Evolutionary conservation across 2,797 vertebrate species (phyloP), one percentile per base, ranked within the genome.

Genomic region (Enteromius thamalakanensis): DNA sequence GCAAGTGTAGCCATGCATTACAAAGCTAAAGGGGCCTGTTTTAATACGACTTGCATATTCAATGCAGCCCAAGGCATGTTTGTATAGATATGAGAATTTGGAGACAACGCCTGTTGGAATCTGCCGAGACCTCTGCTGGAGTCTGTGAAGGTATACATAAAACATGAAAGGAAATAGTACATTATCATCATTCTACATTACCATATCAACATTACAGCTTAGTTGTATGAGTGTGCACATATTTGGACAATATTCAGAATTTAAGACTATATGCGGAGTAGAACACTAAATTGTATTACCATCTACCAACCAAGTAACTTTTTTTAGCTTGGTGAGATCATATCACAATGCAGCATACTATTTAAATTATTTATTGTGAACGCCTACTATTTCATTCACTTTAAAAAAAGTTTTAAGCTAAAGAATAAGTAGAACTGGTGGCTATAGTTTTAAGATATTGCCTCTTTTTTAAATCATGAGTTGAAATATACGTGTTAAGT

Each of bases 1-100:
- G 84, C 49, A 21, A 75, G 85, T 60, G 87, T 87, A 88, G 79
- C 71, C 89, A 90, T 85, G 89, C 90, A 90, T 88, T 74, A 85
- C 87, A 84, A 87, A 89, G 86, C 89, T 80, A 72, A 84, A 71
- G 45, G 80, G 74, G 70, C 7, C 75, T 89, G 87, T 88, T 90
- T 89, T 60, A 64, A 88, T 90, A 90, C 89, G 76, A 83, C 83
- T 88, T 91, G 84, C 88, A 92, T 92, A 90, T 93, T 93, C 92
- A 92, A 91, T 86, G 86, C 69, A 58, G 87, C 80, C 84, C 70
- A 80, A 86, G 88, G 86, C 89, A 85, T 81, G 86, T 89, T 85
- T 86, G 67, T 83, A 86, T 84, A 90, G 84, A 89, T 90, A 86
- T 83, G 88, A 87, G 84, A 85, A 82, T 83, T 90, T 83, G 80